Percentiles rank a stretch among this genome's conserved stretches.
Conservation (phyloP, 2,113 vertebrate species). For the Sialia sialis region DNA sequence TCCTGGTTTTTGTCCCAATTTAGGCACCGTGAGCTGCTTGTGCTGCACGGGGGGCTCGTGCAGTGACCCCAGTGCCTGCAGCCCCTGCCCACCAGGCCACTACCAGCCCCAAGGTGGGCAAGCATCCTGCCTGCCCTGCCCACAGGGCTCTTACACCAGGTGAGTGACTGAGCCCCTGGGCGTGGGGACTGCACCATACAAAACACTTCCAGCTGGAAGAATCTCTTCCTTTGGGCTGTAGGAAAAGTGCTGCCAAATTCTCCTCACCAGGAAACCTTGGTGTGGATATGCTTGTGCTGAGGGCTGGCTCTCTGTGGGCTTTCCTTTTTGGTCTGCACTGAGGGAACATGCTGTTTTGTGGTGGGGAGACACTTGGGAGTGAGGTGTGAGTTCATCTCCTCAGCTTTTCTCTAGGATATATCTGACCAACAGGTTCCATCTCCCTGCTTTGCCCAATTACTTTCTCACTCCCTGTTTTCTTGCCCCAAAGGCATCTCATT, state of each 20-base stretch:
- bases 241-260: neutral
- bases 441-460: neutral
- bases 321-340: neutral
- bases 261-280: neutral
- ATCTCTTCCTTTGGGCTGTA: neutral
- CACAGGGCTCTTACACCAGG: conserved; percentile 76
- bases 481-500: neutral
- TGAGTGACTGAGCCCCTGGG: conserved; percentile 39
- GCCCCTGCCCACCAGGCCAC: conserved; percentile 72
- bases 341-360: neutral
- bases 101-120: conserved; percentile 78
- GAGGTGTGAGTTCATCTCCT: neutral
- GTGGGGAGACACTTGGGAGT: neutral
- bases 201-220: rapidly evolving
- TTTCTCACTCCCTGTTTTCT: neutral
- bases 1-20: neutral
- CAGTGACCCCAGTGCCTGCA: conserved; percentile 68
- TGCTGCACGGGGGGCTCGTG: conserved; percentile 78
- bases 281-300: neutral
- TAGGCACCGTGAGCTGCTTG: conserved; percentile 75
- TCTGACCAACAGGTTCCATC: neutral
- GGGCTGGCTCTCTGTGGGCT: neutral
- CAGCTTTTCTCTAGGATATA: neutral
- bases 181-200: rapidly evolving
- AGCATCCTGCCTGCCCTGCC: conserved; percentile 76